A percentile compares a stretch with the other conserved stretches of the same genome.
These are phyloP conservation scores for Adelosebastes latens DNA, from an alignment of 2,797 vertebrate genomes.

Conservation along the genomic window DNA sequence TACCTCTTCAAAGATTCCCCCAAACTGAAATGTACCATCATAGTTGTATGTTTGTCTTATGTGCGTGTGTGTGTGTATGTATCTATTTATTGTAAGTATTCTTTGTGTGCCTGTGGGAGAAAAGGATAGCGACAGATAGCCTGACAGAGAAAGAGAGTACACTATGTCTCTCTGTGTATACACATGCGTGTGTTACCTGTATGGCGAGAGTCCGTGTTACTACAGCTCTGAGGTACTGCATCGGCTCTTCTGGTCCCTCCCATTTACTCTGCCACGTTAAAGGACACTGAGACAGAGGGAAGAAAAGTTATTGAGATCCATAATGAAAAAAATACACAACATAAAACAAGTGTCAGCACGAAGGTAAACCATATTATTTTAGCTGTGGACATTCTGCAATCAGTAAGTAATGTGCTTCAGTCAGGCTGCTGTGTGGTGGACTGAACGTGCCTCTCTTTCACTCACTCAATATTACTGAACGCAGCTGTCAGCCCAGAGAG, in stretches of 20 bases:
- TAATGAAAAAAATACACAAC: neutral
- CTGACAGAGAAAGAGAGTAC: neutral
- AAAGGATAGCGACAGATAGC: neutral
- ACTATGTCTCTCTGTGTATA: neutral
- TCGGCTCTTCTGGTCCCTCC: constrained; percentile 97
- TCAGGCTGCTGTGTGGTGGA: neutral
- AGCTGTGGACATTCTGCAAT: neutral
- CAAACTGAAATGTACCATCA: neutral
- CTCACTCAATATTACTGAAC: neutral
- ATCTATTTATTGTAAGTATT: neutral
- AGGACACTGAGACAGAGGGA: constrained; percentile 60
- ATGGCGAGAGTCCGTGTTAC: constrained; percentile 89
- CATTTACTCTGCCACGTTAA: constrained; percentile 92
- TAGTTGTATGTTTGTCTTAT: neutral
- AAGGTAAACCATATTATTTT: neutral
- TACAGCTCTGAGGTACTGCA: constrained; percentile 93
- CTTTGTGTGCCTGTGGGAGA: neutral
- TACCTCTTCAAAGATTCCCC: neutral
- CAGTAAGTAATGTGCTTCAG: neutral
- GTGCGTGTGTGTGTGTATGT: neutral
- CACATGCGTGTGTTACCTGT: constrained; percentile 86
- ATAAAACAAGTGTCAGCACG: neutral
- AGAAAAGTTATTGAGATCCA: neutral
- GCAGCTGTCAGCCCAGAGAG: constrained; percentile 11
- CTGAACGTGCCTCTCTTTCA: neutral